These are phyloP conservation scores for Andrena flavipes DNA, from an alignment of 2,888 invertebrate genomes.

Conservation along the genomic window DNA sequence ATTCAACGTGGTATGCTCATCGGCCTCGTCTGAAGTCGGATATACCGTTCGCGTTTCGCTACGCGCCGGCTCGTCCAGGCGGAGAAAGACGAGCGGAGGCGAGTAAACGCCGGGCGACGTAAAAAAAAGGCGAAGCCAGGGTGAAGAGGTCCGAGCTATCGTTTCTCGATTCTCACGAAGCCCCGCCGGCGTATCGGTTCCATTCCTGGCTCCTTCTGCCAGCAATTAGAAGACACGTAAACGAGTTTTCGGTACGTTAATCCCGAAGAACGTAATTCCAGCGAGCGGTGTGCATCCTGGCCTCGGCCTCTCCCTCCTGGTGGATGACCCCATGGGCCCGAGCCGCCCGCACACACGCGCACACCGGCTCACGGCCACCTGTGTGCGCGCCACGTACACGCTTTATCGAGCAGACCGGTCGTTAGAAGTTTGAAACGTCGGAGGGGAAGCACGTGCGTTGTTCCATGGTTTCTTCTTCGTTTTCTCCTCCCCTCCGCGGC, in stretches of 20 bases:
- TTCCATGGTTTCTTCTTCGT: slow-evolving; percentile 52
- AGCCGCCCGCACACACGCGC: slow-evolving; percentile 43
- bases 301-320: slow-evolving; percentile 46
- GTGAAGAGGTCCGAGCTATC: slow-evolving; percentile 36
- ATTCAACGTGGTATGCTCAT: too few species aligned
- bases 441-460: slow-evolving; percentile 56
- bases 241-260: slow-evolving; percentile 75
- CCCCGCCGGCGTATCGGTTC: slow-evolving; percentile 31
- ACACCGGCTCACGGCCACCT: slow-evolving; percentile 14
- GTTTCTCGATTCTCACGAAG: slow-evolving; percentile 56
- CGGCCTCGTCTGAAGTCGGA: too few species aligned
- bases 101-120: background rate
- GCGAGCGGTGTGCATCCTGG: slow-evolving; percentile 59
- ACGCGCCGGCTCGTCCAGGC: background rate
- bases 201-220: slow-evolving; percentile 49
- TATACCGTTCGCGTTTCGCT: slow-evolving; percentile 1
- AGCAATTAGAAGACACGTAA: slow-evolving; percentile 72
- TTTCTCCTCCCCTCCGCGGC: background rate
- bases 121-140: slow-evolving; percentile 6
- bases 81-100: slow-evolving; percentile 10
- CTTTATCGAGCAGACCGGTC: slow-evolving; percentile 71
- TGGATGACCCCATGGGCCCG: slow-evolving; percentile 73
- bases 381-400: slow-evolving; percentile 37
- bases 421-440: slow-evolving; percentile 68
- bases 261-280: slow-evolving; percentile 70